Evolutionary conservation across 1,140 invertebrate genomes (phyloP).

Genomic region (Drosophila takahashii): DNA sequence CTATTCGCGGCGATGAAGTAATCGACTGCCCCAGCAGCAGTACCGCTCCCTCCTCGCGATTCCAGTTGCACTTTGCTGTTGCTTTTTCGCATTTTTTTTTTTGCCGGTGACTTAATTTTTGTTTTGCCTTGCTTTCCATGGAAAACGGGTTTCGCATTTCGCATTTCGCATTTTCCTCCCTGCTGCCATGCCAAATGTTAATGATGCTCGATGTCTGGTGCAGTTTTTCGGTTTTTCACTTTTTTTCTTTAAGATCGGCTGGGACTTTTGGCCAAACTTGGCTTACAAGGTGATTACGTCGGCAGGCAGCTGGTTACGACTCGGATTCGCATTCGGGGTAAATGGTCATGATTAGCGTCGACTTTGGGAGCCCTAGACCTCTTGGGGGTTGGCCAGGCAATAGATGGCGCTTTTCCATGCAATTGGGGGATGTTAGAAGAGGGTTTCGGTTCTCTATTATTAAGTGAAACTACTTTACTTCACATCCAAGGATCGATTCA

Average conservation of each 20-base stretch:
- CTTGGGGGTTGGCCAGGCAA: slow-evolving; percentile 2
- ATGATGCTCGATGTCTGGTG: slow-evolving; percentile 24
- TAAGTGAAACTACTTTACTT: too few relatives aligned
- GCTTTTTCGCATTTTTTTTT: slow-evolving; percentile 14
- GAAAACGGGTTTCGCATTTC: slow-evolving; percentile 64
- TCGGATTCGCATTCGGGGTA: not conserved
- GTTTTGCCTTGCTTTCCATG: slow-evolving; percentile 48
- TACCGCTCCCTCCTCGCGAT: slow-evolving; percentile 2
- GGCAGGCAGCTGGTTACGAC: not conserved
- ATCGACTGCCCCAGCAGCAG: slow-evolving; percentile 50
- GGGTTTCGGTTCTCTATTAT: too few relatives aligned
- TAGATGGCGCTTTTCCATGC: not conserved
- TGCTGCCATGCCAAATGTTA: slow-evolving; percentile 38
- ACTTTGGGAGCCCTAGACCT: slow-evolving; percentile 56
- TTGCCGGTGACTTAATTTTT: slow-evolving; percentile 76
- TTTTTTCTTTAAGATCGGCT: slow-evolving; percentile 15
- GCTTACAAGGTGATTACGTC: slow-evolving; percentile 46
- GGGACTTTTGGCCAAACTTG: slow-evolving; percentile 39
- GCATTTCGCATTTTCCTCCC: slow-evolving; percentile 53
- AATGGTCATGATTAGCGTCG: slow-evolving; percentile 16
- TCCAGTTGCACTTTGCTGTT: slow-evolving; percentile 20
- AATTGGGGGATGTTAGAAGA: too few relatives aligned
- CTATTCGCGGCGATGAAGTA: slow-evolving; percentile 70
- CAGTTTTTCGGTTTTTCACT: slow-evolving; percentile 5
- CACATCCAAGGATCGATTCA: too few relatives aligned